Base-by-base conservation (phyloP, 2,797 vertebrate genomes). In the Microctenopoma stevenorrisi region DNA sequence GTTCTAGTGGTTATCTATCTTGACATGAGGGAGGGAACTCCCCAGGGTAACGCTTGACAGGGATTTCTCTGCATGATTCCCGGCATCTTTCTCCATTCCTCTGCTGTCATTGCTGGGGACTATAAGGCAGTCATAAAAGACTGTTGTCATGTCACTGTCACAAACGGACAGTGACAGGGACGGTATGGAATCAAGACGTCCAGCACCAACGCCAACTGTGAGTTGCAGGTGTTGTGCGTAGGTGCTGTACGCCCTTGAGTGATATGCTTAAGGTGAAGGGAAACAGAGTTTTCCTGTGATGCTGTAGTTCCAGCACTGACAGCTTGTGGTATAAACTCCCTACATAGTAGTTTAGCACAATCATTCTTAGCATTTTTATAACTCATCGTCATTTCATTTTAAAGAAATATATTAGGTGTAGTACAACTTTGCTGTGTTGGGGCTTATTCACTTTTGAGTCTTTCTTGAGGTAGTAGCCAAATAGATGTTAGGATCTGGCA, bases 71-170 rank as follows among this genome's bases (percentile, higher is more conserved):
- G 82, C 86, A 76, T 82, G 83, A 86, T 85, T 82, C 82, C 66
- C 74, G 69, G 69, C 87, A 78, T 79, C 73, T 84, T 75, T 81
- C 69, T 84, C 72, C 77, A 76, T 79, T 83, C 80, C 46, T 61
- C 37, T 14, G 64, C 77, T 91, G 88, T 89, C 89, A 90, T 76
- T 79, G 78, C 42, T 54, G 73, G 76, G 63, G 76, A 75, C 80
- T 82, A 79, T 75, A 76, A 87, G 81, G 77, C 58, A 78, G 64
- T 74, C 75, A 86, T 88, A 85, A 88, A 89, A 87, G 78, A 85
- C 56, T 26, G 72, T 77, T 86, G 84, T 88, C 86, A 86, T 92
- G 87, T 89, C 79, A 86, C 78, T 88, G 85, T 89, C 89, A 82
- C 68, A 79, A 70, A 83, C 74, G 22, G 22, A 22, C 22, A 22